A percentile compares a stretch with the other conserved stretches of the same genome.
phyloP scores from a whole-genome alignment of 2,888 invertebrate genomes.

The Rhaphigaster nebulosa region DNA sequence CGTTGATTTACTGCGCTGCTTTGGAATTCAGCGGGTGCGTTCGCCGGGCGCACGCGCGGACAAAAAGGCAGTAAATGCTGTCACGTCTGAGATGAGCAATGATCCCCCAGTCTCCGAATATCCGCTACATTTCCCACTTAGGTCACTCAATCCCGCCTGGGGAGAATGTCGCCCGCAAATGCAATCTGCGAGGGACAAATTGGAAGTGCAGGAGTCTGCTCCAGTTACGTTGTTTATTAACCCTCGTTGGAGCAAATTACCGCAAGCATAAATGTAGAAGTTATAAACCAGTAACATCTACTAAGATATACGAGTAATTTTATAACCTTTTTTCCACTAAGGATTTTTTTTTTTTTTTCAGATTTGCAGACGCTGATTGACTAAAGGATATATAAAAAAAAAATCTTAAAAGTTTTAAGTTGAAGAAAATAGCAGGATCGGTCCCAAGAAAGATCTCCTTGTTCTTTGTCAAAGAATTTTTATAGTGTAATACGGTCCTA shows the following conservation, averaged over 20 bases:
- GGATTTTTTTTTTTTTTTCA: no score
- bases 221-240: not conserved
- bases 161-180: not conserved
- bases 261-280: not conserved
- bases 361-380: no score
- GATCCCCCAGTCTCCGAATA: not conserved
- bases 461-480: no score
- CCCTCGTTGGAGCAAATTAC: not conserved
- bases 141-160: not conserved
- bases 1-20: constrained; percentile 22
- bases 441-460: no score
- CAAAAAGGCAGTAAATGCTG: not conserved
- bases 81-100: constrained; percentile 34
- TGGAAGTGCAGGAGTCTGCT: not conserved
- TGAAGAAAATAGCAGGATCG: no score
- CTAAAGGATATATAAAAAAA: no score
- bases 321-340: not conserved
- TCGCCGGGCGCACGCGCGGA: not conserved
- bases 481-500: no score
- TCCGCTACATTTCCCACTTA: not conserved
- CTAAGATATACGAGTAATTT: not conserved
- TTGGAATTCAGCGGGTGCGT: constrained; percentile 1
- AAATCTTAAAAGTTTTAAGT: no score
- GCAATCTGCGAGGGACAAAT: not conserved
- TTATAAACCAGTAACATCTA: not conserved